Conservation (phyloP, 2,888 invertebrate genomes). For the Drosophila atroscutellata region DNA sequence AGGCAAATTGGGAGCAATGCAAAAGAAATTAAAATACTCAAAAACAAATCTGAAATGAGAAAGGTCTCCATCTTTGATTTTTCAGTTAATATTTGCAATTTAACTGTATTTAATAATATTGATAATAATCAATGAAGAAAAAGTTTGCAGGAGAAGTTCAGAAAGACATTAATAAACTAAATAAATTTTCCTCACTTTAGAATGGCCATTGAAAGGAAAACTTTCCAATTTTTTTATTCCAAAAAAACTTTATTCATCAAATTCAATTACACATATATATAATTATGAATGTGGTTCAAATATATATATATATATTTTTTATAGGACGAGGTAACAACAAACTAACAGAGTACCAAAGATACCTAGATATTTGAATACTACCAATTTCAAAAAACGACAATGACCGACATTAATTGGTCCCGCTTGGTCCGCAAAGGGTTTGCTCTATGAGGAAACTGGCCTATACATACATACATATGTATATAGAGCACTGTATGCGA, state of each 20-base stretch:
- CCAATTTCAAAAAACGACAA: constrained; percentile 41
- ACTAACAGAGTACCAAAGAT: constrained; percentile 15
- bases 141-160: background rate
- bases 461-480: constrained; percentile 18
- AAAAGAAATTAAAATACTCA: background rate
- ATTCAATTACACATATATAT: constrained; percentile 50
- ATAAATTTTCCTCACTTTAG: background rate
- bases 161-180: background rate
- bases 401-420: constrained; percentile 34
- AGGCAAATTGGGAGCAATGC: too few species aligned
- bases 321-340: constrained; percentile 33
- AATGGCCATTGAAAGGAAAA: constrained; percentile 14
- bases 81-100: background rate
- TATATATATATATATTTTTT: constrained; percentile 20
- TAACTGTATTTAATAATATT: background rate
- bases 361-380: constrained; percentile 13
- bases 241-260: constrained; percentile 64
- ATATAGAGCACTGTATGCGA: constrained; percentile 21
- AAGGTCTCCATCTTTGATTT: too few species aligned
- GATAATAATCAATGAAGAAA: background rate
- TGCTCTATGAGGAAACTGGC: constrained; percentile 24
- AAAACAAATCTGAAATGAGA: too few species aligned
- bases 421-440: constrained; percentile 59
- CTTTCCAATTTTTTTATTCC: constrained; percentile 47
- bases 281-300: constrained; percentile 36